Conservation (phyloP, 2,113 vertebrate species). For the Bambusicola thoracicus region DNA sequence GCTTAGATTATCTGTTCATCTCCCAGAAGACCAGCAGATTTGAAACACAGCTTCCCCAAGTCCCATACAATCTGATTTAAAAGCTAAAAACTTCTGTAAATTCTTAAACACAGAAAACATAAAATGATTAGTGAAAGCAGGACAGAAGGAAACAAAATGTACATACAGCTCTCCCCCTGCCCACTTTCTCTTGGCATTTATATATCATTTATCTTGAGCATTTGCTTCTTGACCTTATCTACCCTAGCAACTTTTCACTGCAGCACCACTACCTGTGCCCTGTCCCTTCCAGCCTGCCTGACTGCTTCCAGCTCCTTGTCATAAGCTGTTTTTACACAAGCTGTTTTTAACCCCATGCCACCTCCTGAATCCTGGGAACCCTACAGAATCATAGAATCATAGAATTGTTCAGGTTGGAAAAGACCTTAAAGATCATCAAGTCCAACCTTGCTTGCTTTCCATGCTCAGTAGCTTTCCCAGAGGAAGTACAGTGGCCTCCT, state of each 20-base stretch:
- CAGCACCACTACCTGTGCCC: not conserved
- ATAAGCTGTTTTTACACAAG: not conserved
- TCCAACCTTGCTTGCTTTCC: not conserved
- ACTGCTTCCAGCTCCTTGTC: not conserved
- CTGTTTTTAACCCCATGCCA: fast-evolving
- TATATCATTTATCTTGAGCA: too few relatives aligned
- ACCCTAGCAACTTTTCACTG: not conserved
- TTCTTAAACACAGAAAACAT: not conserved
- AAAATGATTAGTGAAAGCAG: not conserved
- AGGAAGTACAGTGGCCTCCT: not conserved
- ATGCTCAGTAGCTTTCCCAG: not conserved
- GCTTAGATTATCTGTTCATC: not conserved
- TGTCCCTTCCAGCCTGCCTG: not conserved
- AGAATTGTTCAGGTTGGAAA: too few relatives aligned
- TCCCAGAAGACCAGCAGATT: not conserved
- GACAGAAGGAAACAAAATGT: not conserved
- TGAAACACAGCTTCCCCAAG: not conserved
- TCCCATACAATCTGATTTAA: not conserved
- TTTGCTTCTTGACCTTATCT: not conserved
- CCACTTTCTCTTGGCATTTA: not conserved
- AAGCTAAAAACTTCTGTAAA: not conserved
- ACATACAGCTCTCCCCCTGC: not conserved
- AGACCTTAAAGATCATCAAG: too few relatives aligned
- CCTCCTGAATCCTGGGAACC: fast-evolving
- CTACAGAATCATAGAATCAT: too few relatives aligned